These are phyloP conservation scores for Cheilosia variabilis DNA, from an alignment of 2,888 invertebrate species.

Conservation along the genomic window DNA sequence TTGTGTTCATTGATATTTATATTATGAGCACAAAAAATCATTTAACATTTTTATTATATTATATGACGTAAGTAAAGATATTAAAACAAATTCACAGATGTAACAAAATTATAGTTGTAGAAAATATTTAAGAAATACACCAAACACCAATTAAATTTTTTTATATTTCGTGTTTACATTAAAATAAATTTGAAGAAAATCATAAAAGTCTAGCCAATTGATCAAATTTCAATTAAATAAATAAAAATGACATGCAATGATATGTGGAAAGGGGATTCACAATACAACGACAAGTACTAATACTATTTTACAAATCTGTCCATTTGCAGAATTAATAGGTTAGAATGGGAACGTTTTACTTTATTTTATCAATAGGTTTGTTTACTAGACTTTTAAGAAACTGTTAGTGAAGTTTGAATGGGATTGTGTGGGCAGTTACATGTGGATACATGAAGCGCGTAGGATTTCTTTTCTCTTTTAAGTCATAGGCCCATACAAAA, in stretches of 20 bases:
- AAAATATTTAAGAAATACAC: constrained; percentile 64
- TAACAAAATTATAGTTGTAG: constrained; percentile 37
- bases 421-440: too few species aligned
- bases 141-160: constrained; percentile 66
- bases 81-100: constrained; percentile 33
- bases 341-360: background rate
- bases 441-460: too few species aligned
- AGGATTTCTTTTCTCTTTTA: too few species aligned
- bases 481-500: too few species aligned
- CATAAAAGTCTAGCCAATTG: constrained; percentile 37
- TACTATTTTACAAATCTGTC: background rate
- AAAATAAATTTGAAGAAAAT: constrained; percentile 8
- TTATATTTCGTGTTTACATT: constrained; percentile 38
- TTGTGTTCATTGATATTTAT: constrained; percentile 7
- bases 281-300: constrained; percentile 10
- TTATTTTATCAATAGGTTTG: background rate
- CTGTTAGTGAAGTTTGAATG: background rate
- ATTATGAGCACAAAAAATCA: constrained; percentile 23
- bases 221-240: constrained; percentile 7
- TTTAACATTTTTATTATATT: background rate
- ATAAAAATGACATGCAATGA: constrained; percentile 36
- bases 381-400: background rate
- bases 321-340: constrained; percentile 32
- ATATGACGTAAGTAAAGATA: constrained; percentile 10
- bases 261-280: constrained; percentile 41